Evolutionary conservation across 2,113 vertebrate genomes (phyloP), one percentile per base, ranked within the genome.

Genomic region (Ochotona curzoniae): DNA sequence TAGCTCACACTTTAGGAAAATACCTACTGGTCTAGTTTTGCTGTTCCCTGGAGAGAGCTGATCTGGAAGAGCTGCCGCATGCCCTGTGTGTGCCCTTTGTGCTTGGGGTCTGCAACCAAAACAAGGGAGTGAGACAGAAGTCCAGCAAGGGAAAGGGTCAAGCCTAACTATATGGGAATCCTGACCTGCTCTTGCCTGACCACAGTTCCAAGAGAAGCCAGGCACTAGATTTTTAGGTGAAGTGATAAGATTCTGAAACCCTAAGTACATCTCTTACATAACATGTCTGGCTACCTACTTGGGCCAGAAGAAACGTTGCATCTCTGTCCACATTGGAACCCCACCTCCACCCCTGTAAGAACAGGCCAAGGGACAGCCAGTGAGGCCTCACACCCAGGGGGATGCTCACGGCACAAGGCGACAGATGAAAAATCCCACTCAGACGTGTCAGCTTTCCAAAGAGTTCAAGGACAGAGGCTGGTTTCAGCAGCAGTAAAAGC

Each of bases 401-500:
- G 17, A 26, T 2, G 10, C 81, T 71, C 20, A 12, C 12, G 54
- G 60, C 14, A 8, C 10, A 3, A 0, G 28, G 47, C 12, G 18
- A 14, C 14, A 47, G 61, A 12, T 35, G 25, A 81, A 79, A 78
- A 25, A 25, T 35, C 26, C 28, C 4, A 5, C 5, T 6, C 17
- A 81, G 49, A 57, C 28, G 8, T 30, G 23, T 25, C 1, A 23
- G 71, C 90, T 82, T 57, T 80, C 30, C 75, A 63, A 82, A 60
- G 25, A 90, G 74, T 93, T 93, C 78, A 90, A 81, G 10, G 73
- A 66, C 71, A 73, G 54, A 80, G 1, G 3, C 51, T 89, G 23
- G 63, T 78, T 93, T 87, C 51, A 61, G 79, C 71, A 90, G 92
- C 69, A 61, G 49, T 87, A 51, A 90, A 84, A 89, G 54, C 73